phyloP scores from a whole-genome alignment of 2,888 invertebrate genomes.

The Agrochola circellaris region DNA sequence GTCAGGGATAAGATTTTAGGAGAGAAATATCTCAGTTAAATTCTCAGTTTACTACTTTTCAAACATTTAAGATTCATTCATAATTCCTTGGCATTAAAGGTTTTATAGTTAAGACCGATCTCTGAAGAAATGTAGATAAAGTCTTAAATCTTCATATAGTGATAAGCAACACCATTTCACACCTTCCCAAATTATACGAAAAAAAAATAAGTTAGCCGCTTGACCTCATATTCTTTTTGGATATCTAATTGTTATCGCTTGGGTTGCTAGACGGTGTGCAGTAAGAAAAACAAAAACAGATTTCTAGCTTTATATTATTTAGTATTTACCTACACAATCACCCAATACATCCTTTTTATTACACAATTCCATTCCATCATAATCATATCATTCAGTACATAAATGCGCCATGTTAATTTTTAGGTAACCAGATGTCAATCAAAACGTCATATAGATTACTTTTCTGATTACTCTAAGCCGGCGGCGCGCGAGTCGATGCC shows the following conservation, averaged over 20 bases:
- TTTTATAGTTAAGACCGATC: conserved; percentile 4
- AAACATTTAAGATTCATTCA: conserved; percentile 28
- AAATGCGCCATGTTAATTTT: too few species aligned
- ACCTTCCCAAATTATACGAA: background rate
- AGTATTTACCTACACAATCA: too few species aligned
- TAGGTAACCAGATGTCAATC: too few species aligned
- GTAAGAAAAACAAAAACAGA: background rate
- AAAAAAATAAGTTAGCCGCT: conserved; percentile 8
- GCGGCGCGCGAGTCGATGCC: too few species aligned
- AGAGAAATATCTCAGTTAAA: conserved; percentile 24
- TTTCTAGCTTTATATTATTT: background rate
- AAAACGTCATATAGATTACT: too few species aligned
- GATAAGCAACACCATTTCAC: background rate
- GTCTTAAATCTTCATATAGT: background rate
- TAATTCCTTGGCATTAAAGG: conserved; percentile 19
- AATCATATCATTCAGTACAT: too few species aligned
- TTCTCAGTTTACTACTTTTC: conserved; percentile 34
- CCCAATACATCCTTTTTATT: too few species aligned
- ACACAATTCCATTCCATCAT: too few species aligned
- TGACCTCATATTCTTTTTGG: conserved; percentile 13
- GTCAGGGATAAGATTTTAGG: conserved; percentile 18
- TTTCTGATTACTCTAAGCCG: too few species aligned
- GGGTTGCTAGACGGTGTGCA: background rate
- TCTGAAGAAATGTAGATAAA: conserved; percentile 8
- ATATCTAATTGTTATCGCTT: conserved; percentile 29